phyloP scores from a whole-genome alignment of 2,113 vertebrate species.

The Balaeniceps rex region DNA sequence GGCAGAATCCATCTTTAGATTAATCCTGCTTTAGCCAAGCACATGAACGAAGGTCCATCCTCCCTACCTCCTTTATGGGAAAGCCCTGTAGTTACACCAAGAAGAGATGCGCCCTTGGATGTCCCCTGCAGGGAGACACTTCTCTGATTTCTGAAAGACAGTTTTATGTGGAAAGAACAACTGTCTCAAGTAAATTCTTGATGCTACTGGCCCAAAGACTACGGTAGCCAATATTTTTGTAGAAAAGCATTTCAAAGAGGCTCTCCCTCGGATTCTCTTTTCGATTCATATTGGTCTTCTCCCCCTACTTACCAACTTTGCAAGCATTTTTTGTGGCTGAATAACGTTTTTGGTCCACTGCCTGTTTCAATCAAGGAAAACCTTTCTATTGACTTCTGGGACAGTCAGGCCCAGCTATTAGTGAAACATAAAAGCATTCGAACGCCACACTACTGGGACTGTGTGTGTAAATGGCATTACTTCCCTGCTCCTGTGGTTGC shows the following conservation, averaged over 20 bases:
- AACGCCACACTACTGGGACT: neutral
- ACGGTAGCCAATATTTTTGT: neutral
- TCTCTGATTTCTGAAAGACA: neutral
- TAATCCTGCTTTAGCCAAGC: neutral
- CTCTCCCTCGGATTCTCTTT: neutral
- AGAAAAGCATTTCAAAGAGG: neutral
- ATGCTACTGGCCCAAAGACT: neutral
- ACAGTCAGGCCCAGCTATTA: neutral
- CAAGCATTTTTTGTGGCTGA: neutral
- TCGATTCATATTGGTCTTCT: neutral
- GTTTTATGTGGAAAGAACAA: neutral
- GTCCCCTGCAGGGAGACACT: neutral
- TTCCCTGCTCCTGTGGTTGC: conserved; percentile 8
- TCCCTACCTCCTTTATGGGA: neutral
- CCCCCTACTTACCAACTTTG: neutral
- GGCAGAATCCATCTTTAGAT: neutral
- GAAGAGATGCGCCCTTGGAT: neutral
- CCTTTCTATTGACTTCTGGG: conserved; percentile 29
- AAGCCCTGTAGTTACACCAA: neutral
- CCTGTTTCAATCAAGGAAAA: conserved; percentile 22
- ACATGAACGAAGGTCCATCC: neutral
- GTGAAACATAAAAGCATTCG: neutral
- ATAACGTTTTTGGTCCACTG: neutral
- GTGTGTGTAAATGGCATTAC: conserved; percentile 13
- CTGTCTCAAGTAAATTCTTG: neutral